phyloP scores from a whole-genome alignment of 2,113 vertebrate genomes.

The Poecile atricapillus region DNA sequence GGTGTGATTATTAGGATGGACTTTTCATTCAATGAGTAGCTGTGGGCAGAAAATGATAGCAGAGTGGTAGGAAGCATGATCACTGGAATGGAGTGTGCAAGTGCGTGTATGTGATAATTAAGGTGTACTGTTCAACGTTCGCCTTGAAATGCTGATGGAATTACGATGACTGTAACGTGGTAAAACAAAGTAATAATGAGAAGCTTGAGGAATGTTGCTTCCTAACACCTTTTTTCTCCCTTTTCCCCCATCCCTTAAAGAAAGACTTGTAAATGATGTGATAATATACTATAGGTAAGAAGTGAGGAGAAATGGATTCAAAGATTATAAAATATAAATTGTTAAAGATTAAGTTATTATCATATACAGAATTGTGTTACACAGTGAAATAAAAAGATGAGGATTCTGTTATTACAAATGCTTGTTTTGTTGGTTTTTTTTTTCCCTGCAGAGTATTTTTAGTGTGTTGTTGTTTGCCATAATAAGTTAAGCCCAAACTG shows the following conservation, averaged over 20 bases:
- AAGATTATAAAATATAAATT: neutral
- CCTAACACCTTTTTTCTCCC: neutral
- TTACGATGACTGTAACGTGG: accelerated
- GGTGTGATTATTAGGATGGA: neutral
- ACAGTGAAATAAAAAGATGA: neutral
- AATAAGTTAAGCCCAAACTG: neutral
- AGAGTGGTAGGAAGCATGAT: neutral
- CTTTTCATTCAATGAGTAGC: neutral
- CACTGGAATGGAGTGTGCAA: neutral
- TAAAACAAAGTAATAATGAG: neutral
- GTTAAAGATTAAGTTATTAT: neutral
- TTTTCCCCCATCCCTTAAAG: neutral
- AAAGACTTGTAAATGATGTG: neutral
- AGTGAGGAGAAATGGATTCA: neutral
- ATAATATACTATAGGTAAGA: neutral
- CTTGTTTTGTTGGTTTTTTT: neutral
- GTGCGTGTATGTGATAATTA: neutral
- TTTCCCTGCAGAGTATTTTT: neutral
- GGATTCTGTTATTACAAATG: neutral
- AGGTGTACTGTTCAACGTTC: neutral
- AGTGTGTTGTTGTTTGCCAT: neutral
- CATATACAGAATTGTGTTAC: neutral
- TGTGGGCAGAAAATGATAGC: neutral
- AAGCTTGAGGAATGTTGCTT: neutral
- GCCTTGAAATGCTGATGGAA: neutral